These are phyloP conservation scores for Grus americana DNA, from an alignment of 2,113 vertebrate genomes.

Conservation along the genomic window DNA sequence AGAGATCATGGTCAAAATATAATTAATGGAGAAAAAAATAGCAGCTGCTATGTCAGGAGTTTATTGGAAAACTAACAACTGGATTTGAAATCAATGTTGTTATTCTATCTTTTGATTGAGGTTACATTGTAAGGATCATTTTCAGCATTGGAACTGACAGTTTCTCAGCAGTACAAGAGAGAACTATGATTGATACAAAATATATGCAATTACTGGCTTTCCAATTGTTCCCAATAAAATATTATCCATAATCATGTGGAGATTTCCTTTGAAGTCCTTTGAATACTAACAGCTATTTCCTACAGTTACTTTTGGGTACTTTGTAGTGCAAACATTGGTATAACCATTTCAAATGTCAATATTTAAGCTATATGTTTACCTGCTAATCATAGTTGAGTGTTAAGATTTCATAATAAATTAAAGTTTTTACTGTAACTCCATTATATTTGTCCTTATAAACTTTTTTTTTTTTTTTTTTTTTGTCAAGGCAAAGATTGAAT, in stretches of 20 bases:
- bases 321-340: background rate
- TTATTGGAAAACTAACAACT: constrained; percentile 17
- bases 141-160: background rate
- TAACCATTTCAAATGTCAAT: background rate
- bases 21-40: background rate
- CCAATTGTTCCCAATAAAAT: background rate
- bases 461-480: background rate
- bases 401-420: background rate
- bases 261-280: background rate
- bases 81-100: constrained; percentile 8
- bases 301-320: background rate
- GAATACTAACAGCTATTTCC: background rate
- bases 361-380: background rate
- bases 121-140: background rate
- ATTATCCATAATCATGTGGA: background rate
- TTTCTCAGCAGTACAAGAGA: background rate
- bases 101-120: background rate
- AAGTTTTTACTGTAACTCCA: background rate
- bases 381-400: background rate
- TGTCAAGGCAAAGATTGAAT: background rate
- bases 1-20: background rate
- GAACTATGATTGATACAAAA: background rate
- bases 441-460: background rate
- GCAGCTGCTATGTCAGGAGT: background rate
- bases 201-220: background rate